phyloP scores from a whole-genome alignment of 2,888 invertebrate species.

The Platycheirus albimanus region DNA sequence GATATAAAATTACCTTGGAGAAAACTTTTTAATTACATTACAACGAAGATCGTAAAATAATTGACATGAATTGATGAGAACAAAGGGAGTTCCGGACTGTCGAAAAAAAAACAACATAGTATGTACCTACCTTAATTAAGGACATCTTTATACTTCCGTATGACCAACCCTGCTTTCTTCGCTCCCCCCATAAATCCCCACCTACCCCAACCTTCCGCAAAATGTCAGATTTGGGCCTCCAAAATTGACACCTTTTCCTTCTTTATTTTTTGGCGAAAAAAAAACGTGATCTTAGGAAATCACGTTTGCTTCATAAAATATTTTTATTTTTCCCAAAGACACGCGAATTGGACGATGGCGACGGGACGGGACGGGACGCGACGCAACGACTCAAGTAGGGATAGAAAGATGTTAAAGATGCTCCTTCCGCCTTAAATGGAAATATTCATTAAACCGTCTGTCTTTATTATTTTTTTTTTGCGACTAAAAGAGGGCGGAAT shows the following conservation, averaged over 20 bases:
- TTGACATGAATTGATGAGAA: conserved; percentile 63
- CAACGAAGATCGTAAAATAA: conserved; percentile 66
- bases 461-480: neutral
- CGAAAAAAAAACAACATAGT: neutral
- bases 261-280: neutral
- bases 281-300: conserved; percentile 50
- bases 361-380: too few relatives aligned
- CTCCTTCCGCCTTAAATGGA: conserved; percentile 40
- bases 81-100: neutral
- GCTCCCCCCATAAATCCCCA: conserved; percentile 1
- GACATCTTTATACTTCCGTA: conserved; percentile 20
- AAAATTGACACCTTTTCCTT: conserved; percentile 33
- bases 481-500: neutral
- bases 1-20: neutral
- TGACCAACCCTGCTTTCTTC: neutral
- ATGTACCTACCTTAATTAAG: conserved; percentile 13
- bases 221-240: conserved; percentile 25
- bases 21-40: conserved; percentile 71
- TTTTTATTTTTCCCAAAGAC: conserved; percentile 56
- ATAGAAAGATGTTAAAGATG: neutral
- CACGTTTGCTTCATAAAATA: conserved; percentile 70
- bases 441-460: conserved; percentile 59
- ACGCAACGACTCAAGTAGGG: neutral
- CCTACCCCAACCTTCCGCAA: conserved; percentile 7
- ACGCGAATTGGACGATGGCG: conserved; percentile 50